Conservation (phyloP, 2,888 invertebrate species). For the Drosophila greeni region DNA sequence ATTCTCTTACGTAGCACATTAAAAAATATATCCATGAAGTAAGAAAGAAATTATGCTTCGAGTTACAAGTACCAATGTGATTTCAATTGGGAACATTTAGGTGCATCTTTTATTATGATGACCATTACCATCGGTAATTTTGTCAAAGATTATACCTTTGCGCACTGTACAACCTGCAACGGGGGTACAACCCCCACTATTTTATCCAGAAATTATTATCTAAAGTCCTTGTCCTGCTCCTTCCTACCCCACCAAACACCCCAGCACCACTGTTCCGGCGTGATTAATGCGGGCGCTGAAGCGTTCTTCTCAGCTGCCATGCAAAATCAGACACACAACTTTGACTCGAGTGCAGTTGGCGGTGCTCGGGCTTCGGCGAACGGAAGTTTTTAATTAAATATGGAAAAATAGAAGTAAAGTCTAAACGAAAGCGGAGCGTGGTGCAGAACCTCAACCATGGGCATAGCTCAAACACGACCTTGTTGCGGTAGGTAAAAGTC, state of each 20-base stretch:
- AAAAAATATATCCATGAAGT: too few relatives aligned
- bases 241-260: not conserved
- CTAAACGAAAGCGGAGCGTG: constrained; percentile 5
- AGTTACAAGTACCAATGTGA: not conserved
- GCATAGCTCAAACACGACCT: constrained; percentile 29
- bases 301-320: constrained; percentile 43
- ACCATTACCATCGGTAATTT: not conserved
- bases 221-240: constrained; percentile 1
- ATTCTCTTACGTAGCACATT: not conserved
- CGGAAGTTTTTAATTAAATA: constrained; percentile 68
- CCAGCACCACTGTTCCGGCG: constrained; percentile 1
- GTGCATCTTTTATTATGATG: not conserved
- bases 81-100: not conserved
- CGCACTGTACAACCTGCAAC: not conserved
- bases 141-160: not conserved
- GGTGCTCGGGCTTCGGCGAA: constrained; percentile 30
- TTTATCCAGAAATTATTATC: constrained; percentile 2
- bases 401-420: constrained; percentile 33
- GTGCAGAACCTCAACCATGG: constrained; percentile 16
- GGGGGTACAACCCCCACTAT: not conserved
- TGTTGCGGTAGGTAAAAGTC: constrained; percentile 45
- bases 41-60: not conserved
- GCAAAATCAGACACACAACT: constrained; percentile 39
- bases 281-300: constrained; percentile 58
- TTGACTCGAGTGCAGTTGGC: constrained; percentile 59